Evolutionary conservation across 2,888 invertebrate species (phyloP).

Genomic region (Eupithecia vulgata): DNA sequence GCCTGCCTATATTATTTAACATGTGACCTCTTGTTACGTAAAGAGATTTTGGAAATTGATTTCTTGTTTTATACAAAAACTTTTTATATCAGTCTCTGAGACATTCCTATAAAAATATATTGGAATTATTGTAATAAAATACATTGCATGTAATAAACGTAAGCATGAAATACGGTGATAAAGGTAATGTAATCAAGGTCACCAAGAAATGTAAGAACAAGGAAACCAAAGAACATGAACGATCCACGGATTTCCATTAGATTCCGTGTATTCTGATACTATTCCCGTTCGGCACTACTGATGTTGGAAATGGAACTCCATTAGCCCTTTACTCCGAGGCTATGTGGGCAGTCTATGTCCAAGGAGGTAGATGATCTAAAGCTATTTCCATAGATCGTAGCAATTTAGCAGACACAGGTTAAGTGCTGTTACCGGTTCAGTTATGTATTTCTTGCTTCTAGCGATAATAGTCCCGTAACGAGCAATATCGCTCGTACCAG

Average conservation of each 20-base stretch:
- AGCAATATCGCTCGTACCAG: neutral
- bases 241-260: neutral
- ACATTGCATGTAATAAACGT: neutral
- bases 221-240: neutral
- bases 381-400: neutral
- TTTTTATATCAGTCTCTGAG: neutral
- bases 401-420: neutral
- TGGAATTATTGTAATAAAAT: neutral
- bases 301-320: neutral
- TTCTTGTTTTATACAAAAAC: neutral
- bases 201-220: neutral
- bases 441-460: neutral
- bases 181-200: slow-evolving; percentile 1
- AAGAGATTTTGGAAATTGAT: neutral
- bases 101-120: neutral
- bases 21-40: neutral
- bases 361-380: neutral
- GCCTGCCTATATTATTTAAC: neutral
- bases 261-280: neutral
- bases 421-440: neutral
- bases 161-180: neutral
- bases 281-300: neutral
- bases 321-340: neutral
- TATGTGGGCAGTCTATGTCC: neutral
- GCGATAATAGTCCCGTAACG: neutral